phyloP scores from a whole-genome alignment of 2,113 vertebrate genomes.

The Sinocyclocheilus maitianheensis region DNA sequence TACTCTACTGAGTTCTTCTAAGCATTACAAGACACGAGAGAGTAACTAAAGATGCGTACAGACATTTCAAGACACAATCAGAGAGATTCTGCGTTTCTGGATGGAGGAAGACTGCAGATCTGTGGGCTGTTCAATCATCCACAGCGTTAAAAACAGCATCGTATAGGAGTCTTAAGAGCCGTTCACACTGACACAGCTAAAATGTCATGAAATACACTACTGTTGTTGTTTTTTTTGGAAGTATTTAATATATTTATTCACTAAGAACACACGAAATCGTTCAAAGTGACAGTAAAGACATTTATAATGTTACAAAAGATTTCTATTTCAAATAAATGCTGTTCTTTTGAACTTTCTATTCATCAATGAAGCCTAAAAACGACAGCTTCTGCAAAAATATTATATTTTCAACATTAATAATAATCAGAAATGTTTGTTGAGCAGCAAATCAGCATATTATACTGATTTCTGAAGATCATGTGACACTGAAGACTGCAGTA shows the following conservation, averaged over 20 bases:
- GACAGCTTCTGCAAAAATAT: too few species aligned
- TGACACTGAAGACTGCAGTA: too few species aligned
- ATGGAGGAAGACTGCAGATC: conserved; percentile 76
- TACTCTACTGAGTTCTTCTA: conserved; percentile 52
- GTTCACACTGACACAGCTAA: conserved; percentile 35
- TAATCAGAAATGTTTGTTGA: neutral
- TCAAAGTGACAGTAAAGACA: neutral
- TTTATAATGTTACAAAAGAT: neutral
- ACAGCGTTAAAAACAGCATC: neutral
- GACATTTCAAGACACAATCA: conserved; percentile 51
- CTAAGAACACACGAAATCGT: neutral
- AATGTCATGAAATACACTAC: neutral
- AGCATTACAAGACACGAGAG: conserved; percentile 71
- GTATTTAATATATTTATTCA: neutral
- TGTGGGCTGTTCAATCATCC: conserved; percentile 52
- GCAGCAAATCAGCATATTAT: neutral
- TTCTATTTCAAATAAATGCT: neutral
- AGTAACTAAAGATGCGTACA: conserved; percentile 66
- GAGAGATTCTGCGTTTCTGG: conserved; percentile 65
- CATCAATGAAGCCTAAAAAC: neutral
- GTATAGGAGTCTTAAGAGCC: neutral
- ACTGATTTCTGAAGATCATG: too few species aligned
- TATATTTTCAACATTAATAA: too few species aligned
- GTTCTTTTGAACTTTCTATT: too few species aligned
- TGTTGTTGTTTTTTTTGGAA: neutral